A percentile compares a stretch with the other conserved stretches of the same genome.
Conservation (phyloP, 2,797 vertebrate genomes). For the Macrochelys suwanniensis region DNA sequence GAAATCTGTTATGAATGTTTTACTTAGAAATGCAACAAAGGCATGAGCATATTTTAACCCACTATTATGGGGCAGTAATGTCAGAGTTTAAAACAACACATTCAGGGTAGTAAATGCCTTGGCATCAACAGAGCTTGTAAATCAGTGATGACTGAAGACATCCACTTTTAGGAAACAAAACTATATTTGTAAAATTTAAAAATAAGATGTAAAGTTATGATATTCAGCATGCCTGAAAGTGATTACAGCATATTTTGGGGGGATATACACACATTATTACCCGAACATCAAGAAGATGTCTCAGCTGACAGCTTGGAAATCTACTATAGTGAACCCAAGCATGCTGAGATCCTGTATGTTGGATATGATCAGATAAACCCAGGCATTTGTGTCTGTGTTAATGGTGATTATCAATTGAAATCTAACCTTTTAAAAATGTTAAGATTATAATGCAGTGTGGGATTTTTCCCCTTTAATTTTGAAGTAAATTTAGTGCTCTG, state of each 20-base stretch:
- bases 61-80: neutral
- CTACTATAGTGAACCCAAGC: conserved; percentile 25
- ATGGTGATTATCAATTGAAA: neutral
- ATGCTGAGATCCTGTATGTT: neutral
- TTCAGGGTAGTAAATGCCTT: conserved; percentile 37
- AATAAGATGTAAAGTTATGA: neutral
- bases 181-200: neutral
- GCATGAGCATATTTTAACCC: neutral
- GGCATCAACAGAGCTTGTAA: conserved; percentile 7
- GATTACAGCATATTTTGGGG: conserved; percentile 22
- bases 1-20: conserved; percentile 10
- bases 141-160: neutral
- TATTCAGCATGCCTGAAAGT: conserved; percentile 24
- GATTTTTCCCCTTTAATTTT: neutral
- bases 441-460: neutral
- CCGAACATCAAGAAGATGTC: neutral
- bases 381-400: neutral
- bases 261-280: neutral
- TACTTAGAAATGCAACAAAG: conserved; percentile 14
- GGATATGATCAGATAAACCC: neutral
- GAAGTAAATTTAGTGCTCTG: conserved; percentile 1
- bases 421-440: neutral
- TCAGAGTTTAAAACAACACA: conserved; percentile 19
- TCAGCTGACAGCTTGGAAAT: neutral
- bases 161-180: conserved; percentile 32